phyloP scores from a whole-genome alignment of 1,140 invertebrate species.

The Aphidius gifuensis region DNA sequence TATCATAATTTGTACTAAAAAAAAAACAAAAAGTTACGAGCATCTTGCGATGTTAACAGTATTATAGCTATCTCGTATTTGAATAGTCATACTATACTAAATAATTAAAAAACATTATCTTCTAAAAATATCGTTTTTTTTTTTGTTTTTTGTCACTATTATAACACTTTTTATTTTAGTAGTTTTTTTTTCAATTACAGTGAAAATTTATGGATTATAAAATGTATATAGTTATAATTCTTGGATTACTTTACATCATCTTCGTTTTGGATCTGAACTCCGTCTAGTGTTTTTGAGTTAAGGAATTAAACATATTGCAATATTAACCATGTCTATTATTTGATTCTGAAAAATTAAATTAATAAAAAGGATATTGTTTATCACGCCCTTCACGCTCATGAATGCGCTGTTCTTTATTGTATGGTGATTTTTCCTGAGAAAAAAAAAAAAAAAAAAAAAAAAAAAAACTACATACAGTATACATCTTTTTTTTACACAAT shows the following conservation, averaged over 20 bases:
- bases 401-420: slow-evolving; percentile 58
- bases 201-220: slow-evolving; percentile 53
- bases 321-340: slow-evolving; percentile 12
- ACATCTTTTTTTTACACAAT: too few species aligned
- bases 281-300: slow-evolving; percentile 56
- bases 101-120: too few species aligned
- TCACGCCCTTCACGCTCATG: slow-evolving; percentile 67
- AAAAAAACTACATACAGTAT: background rate
- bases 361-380: slow-evolving; percentile 77
- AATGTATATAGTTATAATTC: slow-evolving; percentile 49
- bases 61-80: too few species aligned
- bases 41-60: background rate
- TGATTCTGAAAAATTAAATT: slow-evolving; percentile 5
- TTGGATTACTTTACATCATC: slow-evolving; percentile 52
- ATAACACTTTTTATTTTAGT: slow-evolving; percentile 49
- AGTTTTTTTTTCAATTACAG: slow-evolving; percentile 47
- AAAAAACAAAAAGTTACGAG: background rate
- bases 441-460: slow-evolving; percentile 42
- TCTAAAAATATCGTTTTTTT: slow-evolving; percentile 30
- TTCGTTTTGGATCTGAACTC: slow-evolving; percentile 59
- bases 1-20: background rate
- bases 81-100: too few species aligned
- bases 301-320: slow-evolving; percentile 35
- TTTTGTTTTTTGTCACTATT: slow-evolving; percentile 35
- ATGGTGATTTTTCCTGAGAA: slow-evolving; percentile 71